phyloP scores from a whole-genome alignment of 1,140 invertebrate species.

The Achatina immaculata region DNA sequence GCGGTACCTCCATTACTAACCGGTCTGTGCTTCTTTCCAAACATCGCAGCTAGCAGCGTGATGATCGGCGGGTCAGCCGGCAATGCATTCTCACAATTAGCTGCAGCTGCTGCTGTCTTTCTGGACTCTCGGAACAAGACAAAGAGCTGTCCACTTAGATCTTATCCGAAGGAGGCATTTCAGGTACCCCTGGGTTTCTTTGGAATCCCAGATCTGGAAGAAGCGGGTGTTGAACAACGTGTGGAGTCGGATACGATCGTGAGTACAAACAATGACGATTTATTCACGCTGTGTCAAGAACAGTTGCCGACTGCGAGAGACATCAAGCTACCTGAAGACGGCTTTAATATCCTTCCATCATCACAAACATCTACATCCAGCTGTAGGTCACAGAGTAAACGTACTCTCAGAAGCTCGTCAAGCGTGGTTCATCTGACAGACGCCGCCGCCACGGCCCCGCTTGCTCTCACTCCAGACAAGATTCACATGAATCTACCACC shows the following conservation, averaged over 20 bases:
- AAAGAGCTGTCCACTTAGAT: constrained; percentile 78
- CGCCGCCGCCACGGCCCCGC: no score
- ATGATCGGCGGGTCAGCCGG: not conserved
- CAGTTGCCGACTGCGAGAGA: constrained; percentile 38
- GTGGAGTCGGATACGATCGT: constrained; percentile 22
- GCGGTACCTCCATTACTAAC: not conserved
- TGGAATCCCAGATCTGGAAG: constrained; percentile 44
- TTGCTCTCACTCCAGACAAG: no score
- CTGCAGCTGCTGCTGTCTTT: not conserved
- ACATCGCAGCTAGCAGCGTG: not conserved
- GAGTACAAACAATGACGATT: constrained; percentile 45
- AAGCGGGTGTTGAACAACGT: constrained; percentile 4
- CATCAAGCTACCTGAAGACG: not conserved
- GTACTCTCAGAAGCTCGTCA: not conserved
- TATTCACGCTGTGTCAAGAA: constrained; percentile 51
- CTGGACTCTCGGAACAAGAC: constrained; percentile 33
- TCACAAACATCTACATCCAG: not conserved
- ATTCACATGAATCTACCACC: no score
- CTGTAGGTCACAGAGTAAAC: not conserved
- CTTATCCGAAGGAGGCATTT: constrained; percentile 80
- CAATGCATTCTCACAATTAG: constrained; percentile 22
- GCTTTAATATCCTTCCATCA: not conserved
- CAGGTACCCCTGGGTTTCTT: constrained; percentile 72
- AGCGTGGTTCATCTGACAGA: not conserved
- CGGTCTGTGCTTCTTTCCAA: not conserved